Base-by-base conservation (phyloP, 2,113 vertebrate species). In the Myiozetetes cayanensis region DNA sequence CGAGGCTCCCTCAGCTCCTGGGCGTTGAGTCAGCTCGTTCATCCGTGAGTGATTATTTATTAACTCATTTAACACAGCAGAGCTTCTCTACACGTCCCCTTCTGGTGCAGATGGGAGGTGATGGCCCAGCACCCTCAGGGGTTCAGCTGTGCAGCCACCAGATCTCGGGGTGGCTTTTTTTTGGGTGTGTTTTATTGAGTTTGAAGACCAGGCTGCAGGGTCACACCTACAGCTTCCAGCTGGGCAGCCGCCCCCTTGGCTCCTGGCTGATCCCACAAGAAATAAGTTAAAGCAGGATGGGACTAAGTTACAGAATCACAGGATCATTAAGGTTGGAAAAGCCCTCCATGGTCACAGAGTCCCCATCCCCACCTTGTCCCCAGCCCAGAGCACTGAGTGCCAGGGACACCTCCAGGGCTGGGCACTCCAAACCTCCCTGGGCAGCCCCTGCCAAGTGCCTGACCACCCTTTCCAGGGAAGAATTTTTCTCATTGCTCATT, bases 311-410 rank as follows among this genome's bases (percentile, higher is more conserved):
- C 12, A 27, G 52, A 39, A 33, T 37, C 10, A 17, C n/a, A 25
- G 77, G 63, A 47, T 46, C 5, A 15, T 14, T 35, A 30, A 37
- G 25, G 25, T 9, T 80, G 39, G 61, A 8, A 66, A 65, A 35
- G 3, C 1, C 6, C 30, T 41, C 28, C 44, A 1, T 3, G 74
- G 1, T 16, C 56, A 21, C 2, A 6, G 12, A 62, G 44, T 5
- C 11, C 47, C 4, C 0, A 8, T 9, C 3, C 23, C 46, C 59
- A 17, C 47, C 11, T 1, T 30, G 76, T 53, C 24, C 30, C 58
- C 18, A 62, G 56, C 74, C 56, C 58, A 25, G 74, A 41, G 46
- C 46, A 0, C 62, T 20, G 15, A 80, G 62, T 56, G 77, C 33
- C 62, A 67, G 16, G 43, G 43, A 18, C 37, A 35, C 19, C 46